A percentile compares a stretch with the other conserved stretches of the same genome.
These are phyloP conservation scores for Protobothrops mucrosquamatus DNA, from an alignment of 2,113 vertebrate species.

Conservation along the genomic window DNA sequence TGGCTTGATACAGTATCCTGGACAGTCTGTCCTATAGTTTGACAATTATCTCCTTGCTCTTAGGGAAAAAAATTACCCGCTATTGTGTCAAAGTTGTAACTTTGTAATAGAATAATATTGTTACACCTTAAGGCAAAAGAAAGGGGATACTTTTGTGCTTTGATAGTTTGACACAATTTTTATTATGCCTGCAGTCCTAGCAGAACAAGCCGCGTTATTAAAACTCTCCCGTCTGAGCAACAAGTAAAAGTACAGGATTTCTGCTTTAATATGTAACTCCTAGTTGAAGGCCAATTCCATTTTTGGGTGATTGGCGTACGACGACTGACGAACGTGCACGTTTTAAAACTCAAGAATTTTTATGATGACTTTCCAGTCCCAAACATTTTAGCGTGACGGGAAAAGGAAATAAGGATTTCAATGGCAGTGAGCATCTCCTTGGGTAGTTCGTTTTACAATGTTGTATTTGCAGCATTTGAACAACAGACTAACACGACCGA, in stretches of 20 bases:
- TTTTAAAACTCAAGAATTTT: neutral
- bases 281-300: neutral
- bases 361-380: neutral
- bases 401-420: neutral
- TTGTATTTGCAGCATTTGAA: neutral
- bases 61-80: neutral
- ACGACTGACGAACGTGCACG: neutral
- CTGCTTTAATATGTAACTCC: neutral
- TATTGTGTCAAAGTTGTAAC: neutral
- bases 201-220: neutral
- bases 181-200: neutral
- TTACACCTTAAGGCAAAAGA: neutral
- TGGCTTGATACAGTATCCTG: too few species aligned
- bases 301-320: neutral
- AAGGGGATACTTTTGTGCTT: neutral
- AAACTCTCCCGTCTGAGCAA: neutral
- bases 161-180: neutral
- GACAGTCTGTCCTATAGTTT: neutral
- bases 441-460: neutral
- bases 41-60: neutral
- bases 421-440: neutral
- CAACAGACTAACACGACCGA: neutral
- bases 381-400: neutral
- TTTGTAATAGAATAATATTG: too few species aligned
- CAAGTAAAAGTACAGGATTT: neutral